Base-by-base conservation (phyloP, 2,113 vertebrate species). In the Epinephelus moara region DNA sequence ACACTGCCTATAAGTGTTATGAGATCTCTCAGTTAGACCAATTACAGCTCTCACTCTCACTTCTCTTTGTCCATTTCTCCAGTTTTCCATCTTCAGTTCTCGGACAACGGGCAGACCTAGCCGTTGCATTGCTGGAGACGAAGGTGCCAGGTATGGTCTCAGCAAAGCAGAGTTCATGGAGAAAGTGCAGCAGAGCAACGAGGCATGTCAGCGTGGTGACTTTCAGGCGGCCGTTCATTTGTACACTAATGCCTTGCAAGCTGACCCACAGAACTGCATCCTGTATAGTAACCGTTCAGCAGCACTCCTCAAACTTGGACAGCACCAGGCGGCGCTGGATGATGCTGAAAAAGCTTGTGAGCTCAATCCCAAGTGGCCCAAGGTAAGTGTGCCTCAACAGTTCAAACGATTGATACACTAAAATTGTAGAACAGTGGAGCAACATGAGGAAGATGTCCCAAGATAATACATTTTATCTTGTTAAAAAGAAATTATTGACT, bases 191-290 rank as follows among this genome's bases (percentile, higher is more conserved):
- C 97, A 97, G 94, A 99, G 98, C 95, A 99, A 99, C 68, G 97
- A 97, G 92, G 98, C 98, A 1, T 99, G 98, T 87, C 97, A 97
- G 9, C 95, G 96, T 0, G 98, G 98, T 0, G 97, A 99, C 89
- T 99, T 99, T 83, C 95, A 96, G 78, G 95, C 93, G 0, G 98
- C 98, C 0, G 96, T 99, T 11, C 86, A 89, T 64, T 88, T 99
- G 50, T 99, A 99, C 93, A 94, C 95, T 0, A 97, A 98, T 47
- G 97, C 97, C 12, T 3, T 99, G 94, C 95, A 90, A 0, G 97
- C 96, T 0, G 98, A 99, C 73, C 97, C 98, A 2, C 97, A 98
- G 95, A 99, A 99, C 95, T 99, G 98, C 95, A 98, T 99, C 70
- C 96, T 99, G 71, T 99, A 98, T 89, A 98, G 98, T 78, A 99